Base-by-base conservation (phyloP, 2,797 vertebrate species). In the Muscicapa comitata region DNA sequence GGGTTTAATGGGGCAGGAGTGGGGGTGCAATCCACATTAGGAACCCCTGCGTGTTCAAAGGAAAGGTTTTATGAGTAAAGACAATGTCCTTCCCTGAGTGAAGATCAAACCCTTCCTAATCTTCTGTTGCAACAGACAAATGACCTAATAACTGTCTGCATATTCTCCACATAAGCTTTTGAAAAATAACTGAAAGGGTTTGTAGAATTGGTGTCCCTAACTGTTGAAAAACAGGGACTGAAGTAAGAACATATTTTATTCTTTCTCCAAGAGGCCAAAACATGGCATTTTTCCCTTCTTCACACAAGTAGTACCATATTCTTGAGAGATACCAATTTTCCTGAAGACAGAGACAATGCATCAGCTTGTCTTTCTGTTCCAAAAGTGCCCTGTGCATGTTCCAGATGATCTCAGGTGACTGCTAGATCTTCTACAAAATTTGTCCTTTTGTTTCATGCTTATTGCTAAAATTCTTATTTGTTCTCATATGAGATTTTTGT, bases 91-190 rank as follows among this genome's bases (percentile, higher is more conserved):
- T 61, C 58, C 28, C 23, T 1, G 70, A 62, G 87, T 15, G 74
- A 89, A 97, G 95, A 97, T 95, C 96, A 98, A 97, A 97, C 89
- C 67, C 51, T 80, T 75, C 88, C 90, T 96, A 94, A 97, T 93
- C 95, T 97, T 80, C 71, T 94, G 73, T 92, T 95, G 92, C 96
- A 84, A 75, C 1, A 47, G 79, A 78, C 83, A 95, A 86, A 85
- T 67, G 50, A 72, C 90, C 92, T 90, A 61, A 81, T 59, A 61
- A 78, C 42, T 90, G 83, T 61, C 95, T 87, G 77, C 86, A 17
- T 77, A 63, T 67, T 83, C 68, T 89, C 96, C 59, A 61, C 55
- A 31, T 13, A 24, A 62, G 58, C 65, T 88, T 88, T 81, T 75
- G 37, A 70, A 86, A 93, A 94, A 47, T 45, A 62, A 63, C 92